phyloP scores from a whole-genome alignment of 2,888 invertebrate genomes.

The Rhingia rostrata region DNA sequence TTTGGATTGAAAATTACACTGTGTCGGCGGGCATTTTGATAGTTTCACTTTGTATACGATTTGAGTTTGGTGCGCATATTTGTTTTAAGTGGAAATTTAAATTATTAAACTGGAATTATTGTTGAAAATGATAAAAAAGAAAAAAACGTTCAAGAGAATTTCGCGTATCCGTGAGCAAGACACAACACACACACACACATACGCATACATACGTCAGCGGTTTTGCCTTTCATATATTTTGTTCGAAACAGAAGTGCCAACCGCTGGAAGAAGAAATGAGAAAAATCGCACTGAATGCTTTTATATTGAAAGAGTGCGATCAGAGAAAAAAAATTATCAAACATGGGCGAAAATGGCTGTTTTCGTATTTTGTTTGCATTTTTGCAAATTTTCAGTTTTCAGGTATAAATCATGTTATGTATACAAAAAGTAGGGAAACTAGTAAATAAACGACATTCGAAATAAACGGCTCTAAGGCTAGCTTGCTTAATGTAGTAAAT shows the following conservation, averaged over 20 bases:
- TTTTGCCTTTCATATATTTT: conserved; percentile 70
- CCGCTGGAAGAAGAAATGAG: background rate
- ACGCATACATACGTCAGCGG: conserved; percentile 74
- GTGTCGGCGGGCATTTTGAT: conserved; percentile 40
- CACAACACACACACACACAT: conserved; percentile 74
- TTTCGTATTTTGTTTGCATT: too few relatives aligned
- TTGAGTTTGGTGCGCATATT: conserved; percentile 30
- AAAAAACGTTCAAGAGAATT: conserved; percentile 72
- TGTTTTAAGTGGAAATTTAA: conserved; percentile 50
- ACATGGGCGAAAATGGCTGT: background rate
- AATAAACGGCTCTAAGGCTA: too few relatives aligned
- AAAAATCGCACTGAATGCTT: conserved; percentile 19
- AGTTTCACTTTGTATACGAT: conserved; percentile 53
- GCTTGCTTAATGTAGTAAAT: too few relatives aligned
- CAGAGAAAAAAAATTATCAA: background rate
- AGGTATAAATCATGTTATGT: too few relatives aligned
- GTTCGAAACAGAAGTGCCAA: conserved; percentile 43
- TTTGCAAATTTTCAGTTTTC: too few relatives aligned
- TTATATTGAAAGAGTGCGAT: background rate
- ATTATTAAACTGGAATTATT: conserved; percentile 60
- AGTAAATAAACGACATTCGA: too few relatives aligned
- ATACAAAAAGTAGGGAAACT: too few relatives aligned
- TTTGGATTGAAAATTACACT: conserved; percentile 61
- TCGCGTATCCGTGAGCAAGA: conserved; percentile 74
- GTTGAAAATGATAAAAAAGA: conserved; percentile 69